Conservation (phyloP, 1,140 invertebrate genomes). For the Danaus plexippus region DNA sequence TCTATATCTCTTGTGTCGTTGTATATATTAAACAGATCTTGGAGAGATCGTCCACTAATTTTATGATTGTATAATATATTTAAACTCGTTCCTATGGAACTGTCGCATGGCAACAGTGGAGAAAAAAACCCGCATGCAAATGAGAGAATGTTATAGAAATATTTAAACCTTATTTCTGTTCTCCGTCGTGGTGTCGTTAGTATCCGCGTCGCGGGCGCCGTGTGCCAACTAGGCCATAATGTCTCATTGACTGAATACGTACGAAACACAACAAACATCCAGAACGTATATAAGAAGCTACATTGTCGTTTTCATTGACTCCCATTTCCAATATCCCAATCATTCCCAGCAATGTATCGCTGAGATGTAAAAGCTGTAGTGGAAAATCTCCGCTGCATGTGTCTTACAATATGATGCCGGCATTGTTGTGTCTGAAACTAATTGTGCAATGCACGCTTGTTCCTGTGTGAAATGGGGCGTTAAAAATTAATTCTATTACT, state of each 20-base stretch:
- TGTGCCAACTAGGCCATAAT: slow-evolving; percentile 49
- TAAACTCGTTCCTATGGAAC: no score
- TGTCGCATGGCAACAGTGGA: no score
- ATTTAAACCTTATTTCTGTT: slow-evolving; percentile 23
- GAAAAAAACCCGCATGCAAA: slow-evolving; percentile 5
- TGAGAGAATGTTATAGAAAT: slow-evolving; percentile 8
- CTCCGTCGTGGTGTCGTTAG: slow-evolving; percentile 37
- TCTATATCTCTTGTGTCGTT: no score
- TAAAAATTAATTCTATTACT: background rate
- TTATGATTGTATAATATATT: no score
- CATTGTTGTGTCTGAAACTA: slow-evolving; percentile 50
- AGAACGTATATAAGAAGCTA: background rate
- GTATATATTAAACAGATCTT: no score
- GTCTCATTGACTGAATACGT: slow-evolving; percentile 33
- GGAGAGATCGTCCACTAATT: no score
- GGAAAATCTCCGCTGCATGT: slow-evolving; percentile 9
- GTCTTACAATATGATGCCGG: slow-evolving; percentile 35
- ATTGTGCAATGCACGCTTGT: slow-evolving; percentile 51
- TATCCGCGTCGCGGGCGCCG: slow-evolving; percentile 34
- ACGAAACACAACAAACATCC: no score
- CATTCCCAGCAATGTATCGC: slow-evolving; percentile 16
- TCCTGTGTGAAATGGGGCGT: slow-evolving; percentile 36
- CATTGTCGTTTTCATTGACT: slow-evolving; percentile 16
- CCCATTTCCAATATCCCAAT: no score
- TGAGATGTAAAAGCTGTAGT: no score